Conservation (phyloP, 2,113 vertebrate genomes). For the Cochlearius cochlearius region DNA sequence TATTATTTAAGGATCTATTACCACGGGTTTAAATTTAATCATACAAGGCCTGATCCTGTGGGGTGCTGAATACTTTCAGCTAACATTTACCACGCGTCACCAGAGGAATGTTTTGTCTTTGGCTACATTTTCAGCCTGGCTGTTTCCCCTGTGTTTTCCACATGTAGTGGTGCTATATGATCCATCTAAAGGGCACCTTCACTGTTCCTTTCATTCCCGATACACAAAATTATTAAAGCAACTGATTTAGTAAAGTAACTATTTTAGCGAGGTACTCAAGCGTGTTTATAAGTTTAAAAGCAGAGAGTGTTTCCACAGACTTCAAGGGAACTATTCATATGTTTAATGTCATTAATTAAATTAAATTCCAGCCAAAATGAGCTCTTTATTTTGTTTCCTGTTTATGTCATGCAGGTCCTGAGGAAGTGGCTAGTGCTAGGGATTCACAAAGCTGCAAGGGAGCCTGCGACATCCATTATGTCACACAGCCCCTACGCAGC, state of each 20-base stretch:
- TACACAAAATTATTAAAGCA: background rate
- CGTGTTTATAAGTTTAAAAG: background rate
- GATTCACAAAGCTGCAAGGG: background rate
- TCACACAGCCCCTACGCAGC: background rate
- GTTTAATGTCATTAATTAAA: background rate
- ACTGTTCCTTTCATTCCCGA: background rate
- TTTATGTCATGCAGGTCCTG: background rate
- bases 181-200: background rate
- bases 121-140: constrained; percentile 21
- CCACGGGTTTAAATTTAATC: constrained; percentile 17
- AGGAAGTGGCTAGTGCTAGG: background rate
- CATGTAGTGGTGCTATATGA: background rate
- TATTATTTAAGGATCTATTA: constrained; percentile 53
- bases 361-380: background rate
- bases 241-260: background rate
- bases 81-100: background rate
- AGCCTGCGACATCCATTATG: background rate
- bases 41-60: constrained; percentile 22
- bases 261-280: background rate
- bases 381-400: background rate
- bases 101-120: constrained; percentile 39
- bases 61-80: constrained; percentile 23
- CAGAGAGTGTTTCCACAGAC: background rate
- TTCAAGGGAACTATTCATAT: background rate
- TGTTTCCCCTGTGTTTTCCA: constrained; percentile 19